These are phyloP conservation scores for Criorhina ranunculi DNA, from an alignment of 2,888 invertebrate species.

Conservation along the genomic window DNA sequence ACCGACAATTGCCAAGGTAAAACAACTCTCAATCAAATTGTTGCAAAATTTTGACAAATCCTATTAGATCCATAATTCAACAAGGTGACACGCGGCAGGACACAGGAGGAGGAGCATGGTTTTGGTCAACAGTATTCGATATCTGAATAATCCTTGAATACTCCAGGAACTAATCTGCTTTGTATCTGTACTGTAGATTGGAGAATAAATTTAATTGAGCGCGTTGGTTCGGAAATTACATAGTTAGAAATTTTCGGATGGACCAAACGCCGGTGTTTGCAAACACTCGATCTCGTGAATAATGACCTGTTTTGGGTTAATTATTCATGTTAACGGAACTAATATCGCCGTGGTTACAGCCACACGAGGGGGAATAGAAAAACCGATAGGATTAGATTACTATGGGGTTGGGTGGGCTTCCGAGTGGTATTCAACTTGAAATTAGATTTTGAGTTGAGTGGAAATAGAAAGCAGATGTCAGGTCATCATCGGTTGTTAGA, in stretches of 20 bases:
- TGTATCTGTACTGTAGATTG: slow-evolving; percentile 8
- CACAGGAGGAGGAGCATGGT: background rate
- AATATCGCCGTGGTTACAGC: slow-evolving; percentile 27
- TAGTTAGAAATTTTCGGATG: slow-evolving; percentile 15
- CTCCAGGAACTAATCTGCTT: slow-evolving; percentile 3
- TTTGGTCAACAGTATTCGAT: slow-evolving; percentile 34
- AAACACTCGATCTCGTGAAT: slow-evolving; percentile 23
- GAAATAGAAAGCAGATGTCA: background rate
- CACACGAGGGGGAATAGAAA: background rate
- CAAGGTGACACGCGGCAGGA: background rate
- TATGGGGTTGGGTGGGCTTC: background rate
- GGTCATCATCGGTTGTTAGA: background rate
- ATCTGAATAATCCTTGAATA: background rate
- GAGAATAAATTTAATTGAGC: slow-evolving; percentile 47
- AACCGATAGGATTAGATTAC: background rate
- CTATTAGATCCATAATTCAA: slow-evolving; percentile 28
- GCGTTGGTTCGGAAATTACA: slow-evolving; percentile 59
- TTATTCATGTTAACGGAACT: slow-evolving; percentile 43
- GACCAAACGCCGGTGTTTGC: background rate
- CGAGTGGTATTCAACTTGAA: slow-evolving; percentile 9
- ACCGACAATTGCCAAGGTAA: slow-evolving; percentile 38
- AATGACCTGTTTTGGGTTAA: slow-evolving; percentile 50
- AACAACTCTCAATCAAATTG: slow-evolving; percentile 45
- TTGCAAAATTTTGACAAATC: slow-evolving; percentile 47
- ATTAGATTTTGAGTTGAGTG: slow-evolving; percentile 42